A percentile compares a stretch with the other conserved stretches of the same genome.
Conservation (phyloP, 2,113 vertebrate genomes). For the Sitta europaea region DNA sequence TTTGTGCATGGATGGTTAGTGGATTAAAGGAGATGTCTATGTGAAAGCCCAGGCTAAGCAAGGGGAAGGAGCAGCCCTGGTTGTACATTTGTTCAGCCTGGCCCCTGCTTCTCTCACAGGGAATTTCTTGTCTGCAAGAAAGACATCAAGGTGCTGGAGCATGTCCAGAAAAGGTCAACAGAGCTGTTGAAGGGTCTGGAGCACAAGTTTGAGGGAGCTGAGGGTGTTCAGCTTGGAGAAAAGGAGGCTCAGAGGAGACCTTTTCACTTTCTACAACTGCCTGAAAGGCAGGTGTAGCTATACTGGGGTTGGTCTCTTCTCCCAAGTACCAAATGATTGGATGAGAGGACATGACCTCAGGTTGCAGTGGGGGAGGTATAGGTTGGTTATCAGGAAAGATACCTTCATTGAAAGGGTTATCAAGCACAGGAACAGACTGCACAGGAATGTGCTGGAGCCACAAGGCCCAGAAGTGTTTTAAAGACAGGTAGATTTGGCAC, state of each 20-base stretch:
- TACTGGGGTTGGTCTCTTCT: rapidly evolving
- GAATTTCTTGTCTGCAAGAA: neutral
- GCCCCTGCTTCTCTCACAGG: neutral
- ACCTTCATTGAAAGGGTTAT: neutral
- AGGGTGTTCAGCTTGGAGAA: neutral
- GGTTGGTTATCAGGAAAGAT: neutral
- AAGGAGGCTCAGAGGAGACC: neutral
- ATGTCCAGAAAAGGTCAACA: rapidly evolving
- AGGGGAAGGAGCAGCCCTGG: neutral
- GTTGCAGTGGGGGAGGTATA: neutral
- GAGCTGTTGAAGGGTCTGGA: neutral
- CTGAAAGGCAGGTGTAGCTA: neutral
- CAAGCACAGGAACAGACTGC: neutral
- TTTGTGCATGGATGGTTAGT: conserved; percentile 41
- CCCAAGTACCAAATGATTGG: neutral
- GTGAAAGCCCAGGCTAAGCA: neutral
- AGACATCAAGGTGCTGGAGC: neutral
- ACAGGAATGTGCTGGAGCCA: neutral
- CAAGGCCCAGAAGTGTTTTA: neutral
- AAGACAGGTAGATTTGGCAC: neutral
- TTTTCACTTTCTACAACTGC: neutral
- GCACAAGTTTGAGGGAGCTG: neutral
- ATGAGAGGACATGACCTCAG: neutral
- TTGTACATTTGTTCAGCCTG: rapidly evolving
- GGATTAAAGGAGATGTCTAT: neutral